A percentile compares a stretch with the other conserved stretches of the same genome.
Conservation (phyloP, 1,140 invertebrate species). For the Antheraea mylitta region DNA sequence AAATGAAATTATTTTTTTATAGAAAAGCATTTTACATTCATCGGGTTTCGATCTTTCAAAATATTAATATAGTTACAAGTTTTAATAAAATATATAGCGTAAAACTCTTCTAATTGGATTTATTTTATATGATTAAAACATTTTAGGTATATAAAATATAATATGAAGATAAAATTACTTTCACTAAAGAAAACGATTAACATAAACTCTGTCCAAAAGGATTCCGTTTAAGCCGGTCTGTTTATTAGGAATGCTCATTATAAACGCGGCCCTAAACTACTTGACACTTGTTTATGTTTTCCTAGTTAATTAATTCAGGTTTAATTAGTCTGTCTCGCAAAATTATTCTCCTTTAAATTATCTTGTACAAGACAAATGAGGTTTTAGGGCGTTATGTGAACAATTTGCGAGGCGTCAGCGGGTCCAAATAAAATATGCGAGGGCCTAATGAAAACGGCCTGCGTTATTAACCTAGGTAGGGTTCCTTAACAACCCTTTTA, state of each 20-base stretch:
- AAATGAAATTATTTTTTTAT: too few species aligned
- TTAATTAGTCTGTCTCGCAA: slow-evolving; percentile 43
- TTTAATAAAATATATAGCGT: too few species aligned
- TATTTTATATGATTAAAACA: too few species aligned
- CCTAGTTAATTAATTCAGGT: slow-evolving; percentile 49
- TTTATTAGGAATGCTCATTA: slow-evolving; percentile 18
- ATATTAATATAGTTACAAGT: too few species aligned
- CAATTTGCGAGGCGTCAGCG: slow-evolving; percentile 38
- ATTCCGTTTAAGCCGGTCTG: slow-evolving; percentile 3
- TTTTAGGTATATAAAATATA: too few species aligned
- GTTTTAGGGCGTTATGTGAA: slow-evolving; percentile 33
- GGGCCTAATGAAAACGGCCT: slow-evolving; percentile 43
- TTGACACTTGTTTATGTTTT: slow-evolving; percentile 42
- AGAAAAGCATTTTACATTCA: too few species aligned
- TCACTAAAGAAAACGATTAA: neutral
- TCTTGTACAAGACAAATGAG: slow-evolving; percentile 45
- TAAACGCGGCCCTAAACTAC: slow-evolving; percentile 22
- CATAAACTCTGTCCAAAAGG: neutral
- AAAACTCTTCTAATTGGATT: too few species aligned
- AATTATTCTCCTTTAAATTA: slow-evolving; percentile 50
- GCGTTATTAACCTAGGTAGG: slow-evolving; percentile 39
- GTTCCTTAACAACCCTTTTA: slow-evolving; percentile 22
- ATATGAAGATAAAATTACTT: neutral
- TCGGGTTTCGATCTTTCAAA: too few species aligned
- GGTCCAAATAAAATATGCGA: slow-evolving; percentile 44